Conservation (phyloP, 2,888 invertebrate genomes). For the Xestobium rufovillosum region DNA sequence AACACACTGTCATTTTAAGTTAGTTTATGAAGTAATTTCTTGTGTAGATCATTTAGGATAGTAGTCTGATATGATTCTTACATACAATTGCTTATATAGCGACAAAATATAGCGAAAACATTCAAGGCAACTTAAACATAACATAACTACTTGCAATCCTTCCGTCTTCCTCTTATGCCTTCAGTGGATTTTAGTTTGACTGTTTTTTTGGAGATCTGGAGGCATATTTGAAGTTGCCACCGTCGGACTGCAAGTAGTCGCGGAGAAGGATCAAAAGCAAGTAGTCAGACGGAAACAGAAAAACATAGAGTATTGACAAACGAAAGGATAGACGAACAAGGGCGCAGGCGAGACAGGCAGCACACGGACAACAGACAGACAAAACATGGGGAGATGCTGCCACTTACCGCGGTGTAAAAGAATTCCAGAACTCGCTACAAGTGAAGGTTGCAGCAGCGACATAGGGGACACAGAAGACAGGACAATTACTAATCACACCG, state of each 20-base stretch:
- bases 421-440: conserved; percentile 96
- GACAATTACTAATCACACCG: conserved; percentile 46
- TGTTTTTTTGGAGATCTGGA: no score
- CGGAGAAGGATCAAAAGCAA: no score
- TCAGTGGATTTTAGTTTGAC: no score
- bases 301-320: not conserved
- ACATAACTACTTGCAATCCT: conserved; percentile 50
- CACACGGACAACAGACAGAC: conserved; percentile 43
- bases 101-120: conserved; percentile 36
- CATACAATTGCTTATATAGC: no score
- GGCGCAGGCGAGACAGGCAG: conserved; percentile 41
- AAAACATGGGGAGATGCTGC: conserved; percentile 48
- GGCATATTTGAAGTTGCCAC: no score
- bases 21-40: no score
- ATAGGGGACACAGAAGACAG: conserved; percentile 61
- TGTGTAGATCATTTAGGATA: no score
- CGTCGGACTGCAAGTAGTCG: no score
- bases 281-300: no score
- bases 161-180: no score
- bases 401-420: conserved; percentile 98
- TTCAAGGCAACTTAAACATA: conserved; percentile 45
- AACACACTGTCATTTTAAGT: no score
- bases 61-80: no score
- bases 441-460: conserved; percentile 53
- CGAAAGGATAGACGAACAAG: conserved; percentile 15